Evolutionary conservation across 2,113 vertebrate species (phyloP).

Genomic region (Microtus ochrogaster): DNA sequence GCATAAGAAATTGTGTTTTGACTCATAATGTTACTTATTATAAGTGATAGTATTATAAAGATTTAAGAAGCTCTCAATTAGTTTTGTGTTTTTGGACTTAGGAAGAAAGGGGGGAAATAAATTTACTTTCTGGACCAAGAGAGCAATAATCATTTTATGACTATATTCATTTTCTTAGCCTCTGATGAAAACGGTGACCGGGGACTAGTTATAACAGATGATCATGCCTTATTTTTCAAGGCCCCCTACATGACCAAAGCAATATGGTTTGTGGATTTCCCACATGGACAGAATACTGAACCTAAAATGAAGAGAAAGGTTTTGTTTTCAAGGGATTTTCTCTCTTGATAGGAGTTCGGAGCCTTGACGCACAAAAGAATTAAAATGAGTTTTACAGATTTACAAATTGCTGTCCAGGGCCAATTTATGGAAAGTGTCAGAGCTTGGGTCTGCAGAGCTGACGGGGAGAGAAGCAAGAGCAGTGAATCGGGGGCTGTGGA

Average conservation of each 20-base stretch:
- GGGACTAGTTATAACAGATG: slow-evolving; percentile 62
- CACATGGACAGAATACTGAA: background rate
- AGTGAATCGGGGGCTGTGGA: background rate
- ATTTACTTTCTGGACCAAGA: slow-evolving; percentile 76
- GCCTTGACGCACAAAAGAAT: background rate
- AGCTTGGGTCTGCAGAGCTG: background rate
- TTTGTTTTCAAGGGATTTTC: slow-evolving; percentile 37
- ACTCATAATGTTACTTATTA: slow-evolving; percentile 69
- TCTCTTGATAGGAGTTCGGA: slow-evolving; percentile 6
- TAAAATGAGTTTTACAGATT: slow-evolving; percentile 40
- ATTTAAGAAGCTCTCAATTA: slow-evolving; percentile 69
- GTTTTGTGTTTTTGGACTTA: slow-evolving; percentile 71
- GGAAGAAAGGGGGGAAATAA: slow-evolving; percentile 55
- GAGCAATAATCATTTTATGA: slow-evolving; percentile 73
- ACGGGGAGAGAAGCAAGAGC: background rate
- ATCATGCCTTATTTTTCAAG: slow-evolving; percentile 63
- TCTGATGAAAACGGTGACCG: slow-evolving; percentile 65
- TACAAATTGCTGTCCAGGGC: background rate
- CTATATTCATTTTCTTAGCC: slow-evolving; percentile 78
- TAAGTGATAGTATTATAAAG: slow-evolving; percentile 71
- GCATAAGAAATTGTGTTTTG: slow-evolving; percentile 68
- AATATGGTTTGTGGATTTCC: slow-evolving; percentile 37
- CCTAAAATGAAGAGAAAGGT: slow-evolving; percentile 23
- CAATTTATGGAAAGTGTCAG: background rate
- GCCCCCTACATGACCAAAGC: slow-evolving; percentile 44